phyloP scores from a whole-genome alignment of 2,888 invertebrate species.

The Lepidonotus clava region DNA sequence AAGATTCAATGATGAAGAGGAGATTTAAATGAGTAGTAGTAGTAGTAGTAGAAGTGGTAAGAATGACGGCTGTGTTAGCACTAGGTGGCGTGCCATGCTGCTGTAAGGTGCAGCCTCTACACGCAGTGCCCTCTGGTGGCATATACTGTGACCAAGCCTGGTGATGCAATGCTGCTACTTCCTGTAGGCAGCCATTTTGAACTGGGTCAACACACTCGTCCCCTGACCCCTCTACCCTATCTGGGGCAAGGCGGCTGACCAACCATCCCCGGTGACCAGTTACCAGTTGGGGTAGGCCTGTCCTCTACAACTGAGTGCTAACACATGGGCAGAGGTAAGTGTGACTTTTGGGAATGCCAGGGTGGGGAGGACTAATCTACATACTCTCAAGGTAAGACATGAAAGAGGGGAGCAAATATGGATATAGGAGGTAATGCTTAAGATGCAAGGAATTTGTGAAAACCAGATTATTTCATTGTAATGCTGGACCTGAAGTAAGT shows the following conservation, averaged over 20 bases:
- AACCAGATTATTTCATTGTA: too few species aligned
- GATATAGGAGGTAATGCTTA: neutral
- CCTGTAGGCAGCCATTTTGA: neutral
- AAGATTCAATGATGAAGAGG: too few species aligned
- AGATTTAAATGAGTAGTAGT: too few species aligned
- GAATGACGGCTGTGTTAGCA: too few species aligned
- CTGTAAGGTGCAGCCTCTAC: slow-evolving; percentile 16
- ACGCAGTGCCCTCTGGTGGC: neutral
- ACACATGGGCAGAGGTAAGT: neutral
- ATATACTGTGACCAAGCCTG: neutral
- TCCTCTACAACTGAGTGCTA: neutral
- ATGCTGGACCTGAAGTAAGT: too few species aligned
- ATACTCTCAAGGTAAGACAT: neutral
- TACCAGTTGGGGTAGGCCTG: too few species aligned
- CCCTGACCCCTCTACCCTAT: too few species aligned
- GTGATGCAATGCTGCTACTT: neutral
- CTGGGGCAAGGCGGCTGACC: too few species aligned
- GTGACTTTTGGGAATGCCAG: neutral
- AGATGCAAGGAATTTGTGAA: neutral
- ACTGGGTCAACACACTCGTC: too few species aligned
- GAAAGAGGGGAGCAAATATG: neutral
- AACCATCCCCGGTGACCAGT: too few species aligned
- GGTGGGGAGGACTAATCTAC: neutral
- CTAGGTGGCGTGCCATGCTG: too few species aligned
- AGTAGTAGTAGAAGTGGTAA: too few species aligned